These are phyloP conservation scores for Chionomys nivalis DNA, from an alignment of 2,113 vertebrate species.

Conservation along the genomic window DNA sequence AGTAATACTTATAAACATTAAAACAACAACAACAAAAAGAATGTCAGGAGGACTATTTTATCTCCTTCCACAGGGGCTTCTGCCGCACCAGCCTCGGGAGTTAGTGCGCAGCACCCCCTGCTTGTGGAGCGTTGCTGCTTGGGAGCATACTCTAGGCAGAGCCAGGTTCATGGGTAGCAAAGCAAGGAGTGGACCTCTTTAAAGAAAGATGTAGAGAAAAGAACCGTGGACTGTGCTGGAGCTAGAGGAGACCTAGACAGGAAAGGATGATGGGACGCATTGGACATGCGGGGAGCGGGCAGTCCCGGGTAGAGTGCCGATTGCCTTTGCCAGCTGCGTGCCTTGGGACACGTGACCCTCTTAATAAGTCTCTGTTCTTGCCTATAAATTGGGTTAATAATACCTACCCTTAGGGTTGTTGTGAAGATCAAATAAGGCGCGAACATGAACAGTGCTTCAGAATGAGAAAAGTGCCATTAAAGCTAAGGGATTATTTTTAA, in stretches of 20 bases:
- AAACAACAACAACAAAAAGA: not conserved
- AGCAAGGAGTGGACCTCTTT: not conserved
- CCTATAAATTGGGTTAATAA: constrained; percentile 39
- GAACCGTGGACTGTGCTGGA: accelerated
- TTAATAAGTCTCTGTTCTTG: constrained; percentile 52
- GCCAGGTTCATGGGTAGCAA: not conserved
- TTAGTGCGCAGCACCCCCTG: constrained; percentile 61
- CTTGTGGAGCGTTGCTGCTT: not conserved
- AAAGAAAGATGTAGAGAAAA: not conserved
- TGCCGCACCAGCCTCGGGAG: accelerated
- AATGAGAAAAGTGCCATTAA: constrained; percentile 52
- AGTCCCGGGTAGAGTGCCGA: not conserved
- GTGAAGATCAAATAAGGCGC: constrained; percentile 53
- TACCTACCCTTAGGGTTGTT: constrained; percentile 51
- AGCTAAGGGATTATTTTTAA: constrained; percentile 62
- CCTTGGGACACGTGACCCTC: not conserved
- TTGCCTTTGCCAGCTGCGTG: not conserved
- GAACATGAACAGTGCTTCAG: constrained; percentile 37
- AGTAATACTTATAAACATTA: not conserved
- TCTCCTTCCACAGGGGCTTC: not conserved
- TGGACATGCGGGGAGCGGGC: not conserved
- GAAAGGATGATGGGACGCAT: not conserved
- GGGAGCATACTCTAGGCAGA: not conserved
- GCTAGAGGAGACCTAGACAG: not conserved
- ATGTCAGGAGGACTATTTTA: not conserved